phyloP scores from a whole-genome alignment of 2,797 vertebrate genomes.

The Decapterus maruadsi region DNA sequence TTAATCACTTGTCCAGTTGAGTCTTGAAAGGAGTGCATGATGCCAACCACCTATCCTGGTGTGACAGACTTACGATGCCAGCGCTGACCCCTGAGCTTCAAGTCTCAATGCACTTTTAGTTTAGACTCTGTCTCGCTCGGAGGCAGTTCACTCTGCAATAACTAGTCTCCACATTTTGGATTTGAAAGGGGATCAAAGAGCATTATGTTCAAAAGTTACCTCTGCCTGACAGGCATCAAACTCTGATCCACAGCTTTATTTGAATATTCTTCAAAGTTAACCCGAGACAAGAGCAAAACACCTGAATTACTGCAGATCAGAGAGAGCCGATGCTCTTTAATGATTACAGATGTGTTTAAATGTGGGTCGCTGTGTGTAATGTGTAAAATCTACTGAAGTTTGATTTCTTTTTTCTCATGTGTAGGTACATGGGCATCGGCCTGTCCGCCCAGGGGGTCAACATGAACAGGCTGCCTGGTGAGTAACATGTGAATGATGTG shows the following conservation, averaged over 20 bases:
- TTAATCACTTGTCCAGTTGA: slow-evolving; percentile 25
- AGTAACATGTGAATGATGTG: slow-evolving; percentile 76
- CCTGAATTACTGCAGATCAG: not conserved
- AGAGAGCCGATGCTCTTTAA: not conserved
- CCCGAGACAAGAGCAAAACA: not conserved
- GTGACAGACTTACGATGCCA: slow-evolving; percentile 34
- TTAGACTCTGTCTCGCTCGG: not conserved
- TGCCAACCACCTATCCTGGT: slow-evolving; percentile 1
- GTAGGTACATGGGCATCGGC: slow-evolving; percentile 99
- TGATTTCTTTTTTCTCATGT: slow-evolving; percentile 28
- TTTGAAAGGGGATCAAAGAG: slow-evolving; percentile 33
- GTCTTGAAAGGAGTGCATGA: slow-evolving; percentile 26
- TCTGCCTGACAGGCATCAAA: not conserved
- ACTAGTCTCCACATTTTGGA: not conserved
- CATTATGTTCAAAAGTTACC: slow-evolving; percentile 2
- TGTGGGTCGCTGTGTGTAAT: not conserved
- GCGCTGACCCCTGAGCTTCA: slow-evolving; percentile 24
- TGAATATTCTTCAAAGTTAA: slow-evolving; percentile 14
- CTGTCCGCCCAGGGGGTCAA: slow-evolving; percentile 98
- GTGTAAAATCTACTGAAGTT: not conserved
- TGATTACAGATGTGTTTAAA: not conserved
- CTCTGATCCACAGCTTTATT: not conserved
- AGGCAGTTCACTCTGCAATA: slow-evolving; percentile 17
- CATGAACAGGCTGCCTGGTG: slow-evolving; percentile 99
- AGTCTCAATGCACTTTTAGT: not conserved